Evolutionary conservation across 2,797 vertebrate species (phyloP).

Genomic region (Psittacula derbiana): DNA sequence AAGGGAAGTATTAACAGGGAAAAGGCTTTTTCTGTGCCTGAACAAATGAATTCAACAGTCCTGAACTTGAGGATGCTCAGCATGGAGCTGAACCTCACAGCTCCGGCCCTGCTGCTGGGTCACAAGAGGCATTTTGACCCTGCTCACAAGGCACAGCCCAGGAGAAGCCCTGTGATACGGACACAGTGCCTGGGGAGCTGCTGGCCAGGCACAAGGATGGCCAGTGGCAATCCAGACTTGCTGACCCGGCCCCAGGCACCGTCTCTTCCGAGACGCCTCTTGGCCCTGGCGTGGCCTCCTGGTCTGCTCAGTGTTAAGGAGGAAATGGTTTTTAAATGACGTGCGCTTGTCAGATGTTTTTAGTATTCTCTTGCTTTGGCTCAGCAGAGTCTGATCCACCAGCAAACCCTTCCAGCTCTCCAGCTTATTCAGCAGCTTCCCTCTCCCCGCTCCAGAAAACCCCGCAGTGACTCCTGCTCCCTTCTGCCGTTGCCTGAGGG

Average conservation of each 20-base stretch:
- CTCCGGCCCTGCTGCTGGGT: neutral
- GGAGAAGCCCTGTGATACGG: neutral
- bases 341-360: slow-evolving; percentile 66
- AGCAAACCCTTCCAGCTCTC: slow-evolving; percentile 54
- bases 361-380: slow-evolving; percentile 63
- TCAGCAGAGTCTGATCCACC: slow-evolving; percentile 42
- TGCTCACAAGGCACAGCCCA: neutral
- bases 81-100: neutral
- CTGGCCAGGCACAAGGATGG: accelerated
- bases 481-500: neutral
- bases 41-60: neutral
- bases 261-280: neutral
- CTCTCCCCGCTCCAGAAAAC: neutral
- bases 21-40: neutral
- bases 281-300: slow-evolving; percentile 13
- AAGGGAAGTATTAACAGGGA: neutral
- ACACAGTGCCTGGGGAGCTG: neutral
- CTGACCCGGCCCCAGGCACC: neutral
- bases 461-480: neutral
- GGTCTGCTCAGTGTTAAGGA: slow-evolving; percentile 22
- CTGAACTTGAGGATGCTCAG: neutral
- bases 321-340: slow-evolving; percentile 67
- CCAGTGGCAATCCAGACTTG: neutral
- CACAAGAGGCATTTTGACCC: neutral
- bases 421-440: slow-evolving; percentile 51